phyloP scores from a whole-genome alignment of 30 jellyfish, hydroid and myxozoan genomes.

The Phacellophora camtschatica region DNA sequence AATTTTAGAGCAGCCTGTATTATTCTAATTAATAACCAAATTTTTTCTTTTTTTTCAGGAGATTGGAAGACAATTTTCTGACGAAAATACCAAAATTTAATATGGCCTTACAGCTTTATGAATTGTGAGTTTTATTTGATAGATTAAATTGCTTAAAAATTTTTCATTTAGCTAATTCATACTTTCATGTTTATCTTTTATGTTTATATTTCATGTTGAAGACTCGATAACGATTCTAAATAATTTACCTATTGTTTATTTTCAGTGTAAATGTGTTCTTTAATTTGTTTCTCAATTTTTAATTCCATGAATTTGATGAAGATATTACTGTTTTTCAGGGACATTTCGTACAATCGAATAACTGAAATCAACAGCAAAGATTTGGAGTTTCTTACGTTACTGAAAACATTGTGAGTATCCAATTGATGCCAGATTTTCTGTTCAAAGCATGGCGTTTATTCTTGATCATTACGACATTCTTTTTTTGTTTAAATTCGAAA shows the following conservation, averaged over 20 bases:
- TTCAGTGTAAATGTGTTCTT: too few species aligned
- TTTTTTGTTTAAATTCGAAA: too few species aligned
- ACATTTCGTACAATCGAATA: slow-evolving; percentile 31
- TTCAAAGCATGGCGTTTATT: too few species aligned
- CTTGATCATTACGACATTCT: too few species aligned
- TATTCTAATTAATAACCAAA: not conserved
- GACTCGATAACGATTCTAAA: too few species aligned
- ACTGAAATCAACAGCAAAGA: not conserved
- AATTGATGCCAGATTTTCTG: not conserved
- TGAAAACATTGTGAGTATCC: slow-evolving; percentile 14
- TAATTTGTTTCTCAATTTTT: too few species aligned
- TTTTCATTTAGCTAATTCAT: too few species aligned
- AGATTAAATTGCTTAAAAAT: too few species aligned
- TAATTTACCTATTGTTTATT: too few species aligned
- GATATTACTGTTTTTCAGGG: slow-evolving; percentile 18
- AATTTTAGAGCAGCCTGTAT: too few species aligned
- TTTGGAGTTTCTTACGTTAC: not conserved
- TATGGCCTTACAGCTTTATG: slow-evolving; percentile 17
- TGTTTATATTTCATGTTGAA: too few species aligned
- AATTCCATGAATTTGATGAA: not conserved
- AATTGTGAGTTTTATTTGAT: slow-evolving; percentile 10
- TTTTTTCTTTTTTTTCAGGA: slow-evolving; percentile 8
- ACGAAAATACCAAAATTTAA: slow-evolving; percentile 29
- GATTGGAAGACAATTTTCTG: slow-evolving; percentile 54
- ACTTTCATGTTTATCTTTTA: too few species aligned